Evolutionary conservation across 2,113 vertebrate genomes (phyloP).

Genomic region (Ptilonorhynchus violaceus): DNA sequence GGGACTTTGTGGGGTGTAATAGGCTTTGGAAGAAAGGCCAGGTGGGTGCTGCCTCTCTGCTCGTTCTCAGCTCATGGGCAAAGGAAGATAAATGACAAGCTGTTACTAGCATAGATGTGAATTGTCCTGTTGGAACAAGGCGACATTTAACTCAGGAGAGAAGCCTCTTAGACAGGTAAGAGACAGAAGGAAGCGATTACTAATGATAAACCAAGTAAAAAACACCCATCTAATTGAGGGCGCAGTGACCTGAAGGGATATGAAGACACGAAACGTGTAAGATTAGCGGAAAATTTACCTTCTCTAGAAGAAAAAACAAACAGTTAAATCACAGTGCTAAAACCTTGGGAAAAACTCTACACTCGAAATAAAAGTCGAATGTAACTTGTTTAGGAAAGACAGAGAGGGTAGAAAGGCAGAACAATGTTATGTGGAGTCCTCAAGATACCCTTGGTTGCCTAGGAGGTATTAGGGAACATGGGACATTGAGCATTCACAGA

Average conservation of each 20-base stretch:
- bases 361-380: neutral
- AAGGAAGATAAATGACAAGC: neutral
- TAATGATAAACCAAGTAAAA: neutral
- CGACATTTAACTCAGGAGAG: neutral
- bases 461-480: neutral
- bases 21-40: neutral
- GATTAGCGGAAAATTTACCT: neutral
- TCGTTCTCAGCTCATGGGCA: neutral
- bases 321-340: neutral
- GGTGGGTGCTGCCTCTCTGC: neutral
- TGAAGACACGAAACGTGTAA: neutral
- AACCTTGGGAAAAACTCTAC: neutral
- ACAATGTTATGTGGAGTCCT: neutral
- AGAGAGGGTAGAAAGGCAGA: neutral
- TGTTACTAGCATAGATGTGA: neutral
- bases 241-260: neutral
- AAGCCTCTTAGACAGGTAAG: neutral
- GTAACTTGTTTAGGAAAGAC: neutral
- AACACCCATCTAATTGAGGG: rapidly evolving
- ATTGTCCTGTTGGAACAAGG: neutral
- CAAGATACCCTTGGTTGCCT: neutral
- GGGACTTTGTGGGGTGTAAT: neutral
- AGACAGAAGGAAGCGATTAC: neutral
- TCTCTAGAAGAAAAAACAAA: rapidly evolving
- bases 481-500: neutral